Evolutionary conservation across 2,113 vertebrate species (phyloP).

Genomic region (Myocastor coypus): DNA sequence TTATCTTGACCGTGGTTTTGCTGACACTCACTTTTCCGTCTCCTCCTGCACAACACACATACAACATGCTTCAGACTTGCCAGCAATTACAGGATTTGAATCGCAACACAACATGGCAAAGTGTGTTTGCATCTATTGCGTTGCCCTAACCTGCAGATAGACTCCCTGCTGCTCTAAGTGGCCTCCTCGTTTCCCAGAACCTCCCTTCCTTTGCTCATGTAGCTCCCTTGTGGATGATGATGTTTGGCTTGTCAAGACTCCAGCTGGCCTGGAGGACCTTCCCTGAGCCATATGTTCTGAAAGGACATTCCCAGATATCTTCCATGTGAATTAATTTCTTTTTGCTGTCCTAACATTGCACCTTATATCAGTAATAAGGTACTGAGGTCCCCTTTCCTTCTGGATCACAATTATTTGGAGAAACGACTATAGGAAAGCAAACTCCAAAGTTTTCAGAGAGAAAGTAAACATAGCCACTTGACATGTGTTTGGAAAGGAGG

Average conservation of each 20-base stretch:
- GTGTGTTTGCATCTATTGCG: slow-evolving; percentile 1
- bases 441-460: neutral
- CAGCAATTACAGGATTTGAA: slow-evolving; percentile 47
- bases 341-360: neutral
- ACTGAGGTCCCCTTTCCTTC: neutral
- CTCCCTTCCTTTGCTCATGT: neutral
- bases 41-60: slow-evolving; percentile 48
- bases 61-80: slow-evolving; percentile 10
- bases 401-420: neutral
- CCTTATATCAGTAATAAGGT: neutral
- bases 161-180: neutral
- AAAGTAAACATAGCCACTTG: neutral
- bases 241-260: neutral
- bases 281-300: neutral
- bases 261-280: neutral
- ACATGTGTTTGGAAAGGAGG: neutral
- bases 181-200: neutral
- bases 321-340: neutral
- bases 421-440: neutral
- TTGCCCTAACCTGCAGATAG: slow-evolving; percentile 36
- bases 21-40: slow-evolving; percentile 62
- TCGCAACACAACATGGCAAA: slow-evolving; percentile 63
- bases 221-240: neutral
- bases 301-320: neutral
- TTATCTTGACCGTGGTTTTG: slow-evolving; percentile 48